phyloP scores from a whole-genome alignment of 2,888 invertebrate species.

The Hetaerina titia region DNA sequence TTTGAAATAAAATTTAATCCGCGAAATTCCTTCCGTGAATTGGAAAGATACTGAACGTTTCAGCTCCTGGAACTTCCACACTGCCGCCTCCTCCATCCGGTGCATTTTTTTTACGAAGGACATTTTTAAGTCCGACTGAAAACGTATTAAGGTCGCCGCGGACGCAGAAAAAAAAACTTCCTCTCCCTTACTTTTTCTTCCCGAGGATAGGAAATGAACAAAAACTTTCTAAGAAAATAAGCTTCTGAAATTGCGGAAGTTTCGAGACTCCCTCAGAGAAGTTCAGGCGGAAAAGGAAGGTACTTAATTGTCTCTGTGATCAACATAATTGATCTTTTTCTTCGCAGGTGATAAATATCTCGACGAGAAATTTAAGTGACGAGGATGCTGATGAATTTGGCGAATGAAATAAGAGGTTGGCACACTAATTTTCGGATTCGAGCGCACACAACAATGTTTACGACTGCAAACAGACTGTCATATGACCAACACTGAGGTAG shows the following conservation, averaged over 20 bases:
- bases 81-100: neutral
- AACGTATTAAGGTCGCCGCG: neutral
- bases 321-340: neutral
- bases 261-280: neutral
- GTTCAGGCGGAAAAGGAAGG: neutral
- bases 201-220: neutral
- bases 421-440: neutral
- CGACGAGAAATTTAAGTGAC: neutral
- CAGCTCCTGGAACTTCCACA: too few relatives aligned
- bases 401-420: neutral
- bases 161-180: neutral
- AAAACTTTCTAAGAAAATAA: neutral
- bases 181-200: neutral
- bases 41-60: too few relatives aligned
- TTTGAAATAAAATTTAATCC: too few relatives aligned
- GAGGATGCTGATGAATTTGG: neutral
- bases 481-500: too few relatives aligned
- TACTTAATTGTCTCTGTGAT: neutral
- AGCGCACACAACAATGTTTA: neutral
- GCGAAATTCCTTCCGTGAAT: too few relatives aligned
- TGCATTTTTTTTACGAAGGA: neutral
- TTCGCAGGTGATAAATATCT: too few relatives aligned
- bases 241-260: neutral
- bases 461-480: too few relatives aligned
- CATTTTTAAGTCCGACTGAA: neutral